Evolutionary conservation across 1,140 invertebrate species (phyloP), one percentile per base, ranked within the genome.

Genomic region (Eulimnadia texana): DNA sequence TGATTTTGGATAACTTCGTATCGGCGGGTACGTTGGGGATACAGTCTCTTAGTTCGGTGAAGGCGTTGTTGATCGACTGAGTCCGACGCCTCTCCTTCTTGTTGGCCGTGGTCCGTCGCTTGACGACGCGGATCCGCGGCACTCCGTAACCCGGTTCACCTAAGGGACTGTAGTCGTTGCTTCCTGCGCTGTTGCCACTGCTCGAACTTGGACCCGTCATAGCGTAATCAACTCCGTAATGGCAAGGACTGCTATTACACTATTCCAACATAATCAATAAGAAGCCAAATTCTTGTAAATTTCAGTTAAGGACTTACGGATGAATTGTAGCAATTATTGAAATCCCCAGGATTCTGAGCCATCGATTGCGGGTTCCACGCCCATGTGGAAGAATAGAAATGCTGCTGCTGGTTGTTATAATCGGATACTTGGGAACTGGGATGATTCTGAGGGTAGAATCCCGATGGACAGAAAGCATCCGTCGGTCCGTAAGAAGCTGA

Each of bases 21-120:
- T 97, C 93, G 0, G 87, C 82, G 0, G 93, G 93, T 3, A 97
- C 92, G 69, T 96, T 95, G 0, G 94, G 94, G 67, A 98, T 97
- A 71, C 90, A 90, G 61, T 93, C 90, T 2, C 93, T 74, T 0
- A 97, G 76, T 69, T 91, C 85, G 0, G 90, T 84, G 70, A 96
- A 98, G 0, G 93, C 93, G 62, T 86, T 92, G 74, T 98, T 98
- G 65, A 98, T 95, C 65, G 87, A 93, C 72, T 91, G 86, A 0
- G 93, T 98, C 60, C 80, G 69, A 67, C 92, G 74, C n/a, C 93
- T 73, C 71, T 97, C 93, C 71, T 97, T 97, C 73, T 92, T 93
- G 72, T 97, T 97, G 27, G 92, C 88, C 10, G 69, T 70, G 50
- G 62, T 70, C 22, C 69, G 54, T 58, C 68, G 58, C 51, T 68